Evolutionary conservation across 1,140 invertebrate genomes (phyloP), one percentile per base, ranked within the genome.

Genomic region (Magallana angulata): DNA sequence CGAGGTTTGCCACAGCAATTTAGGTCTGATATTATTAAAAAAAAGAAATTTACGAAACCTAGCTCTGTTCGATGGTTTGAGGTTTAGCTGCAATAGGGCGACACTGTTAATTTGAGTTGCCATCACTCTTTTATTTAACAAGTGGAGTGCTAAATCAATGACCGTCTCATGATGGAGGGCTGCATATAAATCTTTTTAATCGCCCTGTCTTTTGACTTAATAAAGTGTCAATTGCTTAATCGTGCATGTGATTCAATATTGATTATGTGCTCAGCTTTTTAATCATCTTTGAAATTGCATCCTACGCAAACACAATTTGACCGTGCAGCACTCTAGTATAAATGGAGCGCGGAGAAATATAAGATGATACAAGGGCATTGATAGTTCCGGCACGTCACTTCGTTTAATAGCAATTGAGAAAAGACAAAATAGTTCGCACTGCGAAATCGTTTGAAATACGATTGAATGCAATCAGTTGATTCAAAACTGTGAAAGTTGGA

Each of bases 171-270:
- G 68, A 71, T 36, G 12, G 24, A 76, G 8, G 11, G 24, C 30
- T 11, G 12, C 30, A 30, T 30, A 8, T 36, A 76, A 76, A 76
- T 76, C 68, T 76, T 30, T 76, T 76, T 30, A 76, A 76, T 76
- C 18, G 24, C 68, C 68, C 18, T 30, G 36, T 76, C 68, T 76
- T 30, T 76, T 76, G 68, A 76, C 68, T 76, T 30, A 76, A 36
- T 76, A 30, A 76, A 76, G 18, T 76, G 68, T 76, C 30, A 76
- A 76, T 76, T 48, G 68, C 36, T 76, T 76, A 76, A 76, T 76
- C 24, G 68, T 76, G 68, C 68, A 76, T 76, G 68, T 76, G 68
- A 76, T 76, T 76, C 68, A 76, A 76, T 76, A 30, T 76, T 76
- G 68, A 76, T 76, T 76, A 76, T 76, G 18, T 48, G 68, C 68